A percentile compares a stretch with the other conserved stretches of the same genome.
phyloP scores from a whole-genome alignment of 2,113 vertebrate species.

The Setophaga petechia region DNA sequence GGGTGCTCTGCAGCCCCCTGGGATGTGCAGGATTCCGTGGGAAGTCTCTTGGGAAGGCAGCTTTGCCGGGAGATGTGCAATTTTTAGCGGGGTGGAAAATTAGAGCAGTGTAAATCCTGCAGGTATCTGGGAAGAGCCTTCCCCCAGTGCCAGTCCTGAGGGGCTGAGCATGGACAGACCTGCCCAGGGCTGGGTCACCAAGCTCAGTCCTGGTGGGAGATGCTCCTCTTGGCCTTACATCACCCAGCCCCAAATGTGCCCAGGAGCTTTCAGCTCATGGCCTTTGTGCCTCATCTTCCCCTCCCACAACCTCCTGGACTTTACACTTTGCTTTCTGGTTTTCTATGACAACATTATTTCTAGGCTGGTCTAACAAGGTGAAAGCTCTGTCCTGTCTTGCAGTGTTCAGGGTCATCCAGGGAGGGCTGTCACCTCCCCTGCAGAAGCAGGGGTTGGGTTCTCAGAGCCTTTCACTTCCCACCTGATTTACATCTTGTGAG shows the following conservation, averaged over 20 bases:
- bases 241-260: background rate
- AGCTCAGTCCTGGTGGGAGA: background rate
- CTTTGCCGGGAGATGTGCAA: background rate
- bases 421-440: background rate
- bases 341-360: background rate
- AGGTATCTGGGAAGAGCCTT: background rate
- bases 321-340: background rate
- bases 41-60: background rate
- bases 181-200: background rate
- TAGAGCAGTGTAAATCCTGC: background rate
- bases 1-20: background rate
- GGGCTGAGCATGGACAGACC: background rate
- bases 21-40: background rate
- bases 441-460: background rate
- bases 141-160: rapidly evolving
- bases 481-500: background rate
- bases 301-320: background rate
- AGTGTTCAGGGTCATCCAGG: background rate
- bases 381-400: background rate
- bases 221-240: background rate
- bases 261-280: background rate
- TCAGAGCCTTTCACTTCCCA: background rate
- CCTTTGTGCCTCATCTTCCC: background rate
- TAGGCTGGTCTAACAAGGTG: background rate
- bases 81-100: slow-evolving; percentile 4